phyloP scores from a whole-genome alignment of 1,140 invertebrate genomes.

The Drosophila tropicalis region DNA sequence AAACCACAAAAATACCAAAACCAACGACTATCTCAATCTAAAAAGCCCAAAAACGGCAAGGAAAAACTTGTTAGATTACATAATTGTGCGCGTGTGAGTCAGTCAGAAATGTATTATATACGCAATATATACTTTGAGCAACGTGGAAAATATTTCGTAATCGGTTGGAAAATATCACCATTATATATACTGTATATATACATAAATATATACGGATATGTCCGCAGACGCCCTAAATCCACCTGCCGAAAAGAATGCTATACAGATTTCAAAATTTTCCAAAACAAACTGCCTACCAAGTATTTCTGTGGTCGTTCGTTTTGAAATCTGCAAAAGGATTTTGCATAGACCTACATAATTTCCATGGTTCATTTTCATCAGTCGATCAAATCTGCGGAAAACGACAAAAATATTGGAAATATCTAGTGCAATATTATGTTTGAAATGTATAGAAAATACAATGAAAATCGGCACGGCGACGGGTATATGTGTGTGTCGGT shows the following conservation, averaged over 20 bases:
- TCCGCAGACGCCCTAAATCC: no score
- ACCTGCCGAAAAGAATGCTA: no score
- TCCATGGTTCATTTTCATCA: constrained; percentile 4
- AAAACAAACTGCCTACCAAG: no score
- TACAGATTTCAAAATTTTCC: no score
- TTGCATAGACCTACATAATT: constrained; percentile 17
- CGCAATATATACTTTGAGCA: constrained; percentile 22
- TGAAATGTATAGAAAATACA: constrained; percentile 29
- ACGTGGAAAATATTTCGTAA: constrained; percentile 68
- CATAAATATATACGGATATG: constrained; percentile 23
- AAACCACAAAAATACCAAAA: constrained; percentile 14
- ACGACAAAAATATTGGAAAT: constrained; percentile 1
- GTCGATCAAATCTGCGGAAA: constrained; percentile 16
- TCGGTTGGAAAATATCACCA: constrained; percentile 52
- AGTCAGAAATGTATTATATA: constrained; percentile 37
- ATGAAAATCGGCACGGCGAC: constrained; percentile 26
- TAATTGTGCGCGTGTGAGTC: constrained; percentile 72
- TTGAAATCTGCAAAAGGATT: constrained; percentile 39
- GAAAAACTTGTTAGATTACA: constrained; percentile 49
- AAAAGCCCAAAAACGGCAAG: constrained; percentile 7
- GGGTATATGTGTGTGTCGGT: constrained; percentile 23
- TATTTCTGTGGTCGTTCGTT: no score
- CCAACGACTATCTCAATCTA: neutral
- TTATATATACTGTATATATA: constrained; percentile 29
- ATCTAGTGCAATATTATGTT: constrained; percentile 44